phyloP scores from a whole-genome alignment of 2,797 vertebrate genomes.

The Kryptolebias ocellatus region DNA sequence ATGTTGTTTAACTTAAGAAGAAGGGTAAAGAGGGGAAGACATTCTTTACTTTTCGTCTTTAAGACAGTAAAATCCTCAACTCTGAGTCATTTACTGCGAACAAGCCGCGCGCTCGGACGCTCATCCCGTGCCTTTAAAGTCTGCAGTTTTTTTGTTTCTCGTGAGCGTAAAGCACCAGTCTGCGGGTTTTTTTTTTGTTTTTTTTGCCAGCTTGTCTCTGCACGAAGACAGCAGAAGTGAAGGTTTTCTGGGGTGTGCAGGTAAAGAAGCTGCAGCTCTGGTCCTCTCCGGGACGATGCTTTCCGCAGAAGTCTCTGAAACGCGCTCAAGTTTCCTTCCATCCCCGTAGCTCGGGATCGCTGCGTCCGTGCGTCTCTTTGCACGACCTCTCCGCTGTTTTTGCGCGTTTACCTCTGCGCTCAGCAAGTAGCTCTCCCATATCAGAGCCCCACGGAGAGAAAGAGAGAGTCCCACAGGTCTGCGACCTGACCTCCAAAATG shows the following conservation, averaged over 20 bases:
- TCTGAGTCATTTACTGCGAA: too few relatives aligned
- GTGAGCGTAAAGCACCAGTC: too few relatives aligned
- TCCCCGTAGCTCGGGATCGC: neutral
- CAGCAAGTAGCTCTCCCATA: constrained; percentile 11
- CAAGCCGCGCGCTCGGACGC: too few relatives aligned
- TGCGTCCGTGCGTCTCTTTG: constrained; percentile 3
- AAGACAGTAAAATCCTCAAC: too few relatives aligned
- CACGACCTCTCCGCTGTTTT: neutral
- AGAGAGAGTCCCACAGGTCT: constrained; percentile 27
- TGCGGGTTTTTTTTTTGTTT: too few relatives aligned
- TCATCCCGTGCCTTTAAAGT: too few relatives aligned
- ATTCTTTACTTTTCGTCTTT: too few relatives aligned
- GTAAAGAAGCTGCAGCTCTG: neutral
- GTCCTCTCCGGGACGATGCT: neutral
- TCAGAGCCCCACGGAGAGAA: neutral
- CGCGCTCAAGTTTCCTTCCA: neutral
- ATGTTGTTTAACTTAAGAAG: too few relatives aligned
- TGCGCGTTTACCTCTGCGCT: constrained; percentile 39
- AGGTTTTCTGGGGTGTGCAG: neutral
- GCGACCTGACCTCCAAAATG: constrained; percentile 60
- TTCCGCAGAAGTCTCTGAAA: neutral
- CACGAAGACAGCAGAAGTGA: neutral
- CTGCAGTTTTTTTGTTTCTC: too few relatives aligned
- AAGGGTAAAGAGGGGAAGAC: too few relatives aligned
- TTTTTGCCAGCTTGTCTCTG: too few relatives aligned